Percentiles rank a stretch among this genome's conserved stretches.
These are phyloP conservation scores for Struthidea cinerea DNA, from an alignment of 2,113 vertebrate species.

Conservation along the genomic window DNA sequence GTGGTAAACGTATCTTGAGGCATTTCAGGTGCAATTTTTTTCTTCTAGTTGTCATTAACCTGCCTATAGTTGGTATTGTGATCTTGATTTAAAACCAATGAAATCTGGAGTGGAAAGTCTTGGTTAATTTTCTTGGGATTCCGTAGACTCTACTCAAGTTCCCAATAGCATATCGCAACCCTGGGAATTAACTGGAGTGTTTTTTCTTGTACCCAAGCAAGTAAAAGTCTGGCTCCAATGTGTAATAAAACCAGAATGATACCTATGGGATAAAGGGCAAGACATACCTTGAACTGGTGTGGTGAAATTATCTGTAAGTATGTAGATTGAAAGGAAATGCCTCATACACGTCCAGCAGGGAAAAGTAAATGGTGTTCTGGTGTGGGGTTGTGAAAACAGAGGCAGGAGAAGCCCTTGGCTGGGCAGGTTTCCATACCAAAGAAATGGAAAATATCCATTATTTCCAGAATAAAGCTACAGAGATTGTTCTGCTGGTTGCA, in stretches of 20 bases:
- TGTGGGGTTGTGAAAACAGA: background rate
- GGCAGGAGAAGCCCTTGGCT: background rate
- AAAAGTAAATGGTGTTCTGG: background rate
- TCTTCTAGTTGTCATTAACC: background rate
- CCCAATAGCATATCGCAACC: background rate
- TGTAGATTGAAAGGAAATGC: background rate
- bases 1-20: background rate
- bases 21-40: background rate
- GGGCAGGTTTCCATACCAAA: background rate
- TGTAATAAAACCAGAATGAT: background rate
- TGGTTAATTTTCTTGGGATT: background rate
- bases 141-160: background rate
- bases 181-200: background rate
- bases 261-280: background rate
- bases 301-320: background rate
- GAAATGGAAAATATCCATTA: background rate
- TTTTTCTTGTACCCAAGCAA: background rate
- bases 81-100: background rate
- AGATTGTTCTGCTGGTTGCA: background rate
- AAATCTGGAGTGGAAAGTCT: background rate
- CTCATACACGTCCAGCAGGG: accelerated
- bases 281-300: background rate
- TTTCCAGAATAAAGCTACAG: background rate
- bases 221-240: background rate
- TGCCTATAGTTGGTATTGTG: background rate